Conservation (phyloP, 2,113 vertebrate species). For the Oryzias melastigma region DNA sequence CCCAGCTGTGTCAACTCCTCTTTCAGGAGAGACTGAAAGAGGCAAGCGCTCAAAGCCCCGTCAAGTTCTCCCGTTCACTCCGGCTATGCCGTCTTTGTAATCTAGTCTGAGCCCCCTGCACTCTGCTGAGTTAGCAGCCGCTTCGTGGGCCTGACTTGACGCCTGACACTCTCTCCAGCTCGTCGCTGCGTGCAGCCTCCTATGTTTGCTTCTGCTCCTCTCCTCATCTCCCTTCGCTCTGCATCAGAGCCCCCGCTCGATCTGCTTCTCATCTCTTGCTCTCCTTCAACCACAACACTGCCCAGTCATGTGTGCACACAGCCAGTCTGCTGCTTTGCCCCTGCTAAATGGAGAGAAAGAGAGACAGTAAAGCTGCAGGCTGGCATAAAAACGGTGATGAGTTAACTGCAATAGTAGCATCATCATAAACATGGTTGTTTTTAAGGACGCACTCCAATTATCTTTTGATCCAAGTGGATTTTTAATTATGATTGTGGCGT, state of each 20-base stretch:
- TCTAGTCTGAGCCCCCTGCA: slow-evolving; percentile 42
- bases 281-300: slow-evolving; percentile 55
- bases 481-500: too few species aligned
- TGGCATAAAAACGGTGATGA: slow-evolving; percentile 20
- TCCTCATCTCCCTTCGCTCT: slow-evolving; percentile 47
- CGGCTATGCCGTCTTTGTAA: slow-evolving; percentile 43
- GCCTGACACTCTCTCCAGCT: slow-evolving; percentile 52
- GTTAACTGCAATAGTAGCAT: too few species aligned
- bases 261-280: slow-evolving; percentile 58
- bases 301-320: slow-evolving; percentile 66
- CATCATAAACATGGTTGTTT: too few species aligned
- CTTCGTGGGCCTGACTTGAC: slow-evolving; percentile 48
- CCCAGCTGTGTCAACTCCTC: slow-evolving; percentile 67
- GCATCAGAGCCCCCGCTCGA: slow-evolving; percentile 54
- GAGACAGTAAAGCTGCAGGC: slow-evolving; percentile 58
- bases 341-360: slow-evolving; percentile 45
- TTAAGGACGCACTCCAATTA: too few species aligned
- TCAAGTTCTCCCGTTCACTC: slow-evolving; percentile 21
- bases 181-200: slow-evolving; percentile 40
- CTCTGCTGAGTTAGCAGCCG: slow-evolving; percentile 55
- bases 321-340: slow-evolving; percentile 43
- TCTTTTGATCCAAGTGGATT: too few species aligned
- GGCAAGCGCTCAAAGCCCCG: slow-evolving; percentile 42
- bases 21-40: slow-evolving; percentile 43
- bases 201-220: slow-evolving; percentile 55